phyloP scores from a whole-genome alignment of 1,140 invertebrate genomes.

The Tigriopus japonicus region DNA sequence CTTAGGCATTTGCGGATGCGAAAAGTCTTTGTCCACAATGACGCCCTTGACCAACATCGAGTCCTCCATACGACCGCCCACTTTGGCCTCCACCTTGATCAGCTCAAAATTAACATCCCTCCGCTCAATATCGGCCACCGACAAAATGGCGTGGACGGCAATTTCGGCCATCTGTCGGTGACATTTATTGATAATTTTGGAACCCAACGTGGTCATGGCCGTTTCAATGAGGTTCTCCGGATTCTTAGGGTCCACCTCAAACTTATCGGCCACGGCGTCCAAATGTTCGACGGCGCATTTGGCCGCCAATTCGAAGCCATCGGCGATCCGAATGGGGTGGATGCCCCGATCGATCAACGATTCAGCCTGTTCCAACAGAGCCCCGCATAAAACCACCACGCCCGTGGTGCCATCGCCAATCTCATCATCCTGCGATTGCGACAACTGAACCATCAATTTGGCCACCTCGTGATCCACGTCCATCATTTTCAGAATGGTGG shows the following conservation, averaged over 20 bases:
- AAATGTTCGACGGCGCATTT: constrained; percentile 69
- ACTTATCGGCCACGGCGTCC: constrained; percentile 69
- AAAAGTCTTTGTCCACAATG: constrained; percentile 95
- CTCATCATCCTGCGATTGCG: constrained; percentile 98
- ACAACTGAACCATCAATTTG: constrained; percentile 91
- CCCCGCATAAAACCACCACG: constrained; percentile 80
- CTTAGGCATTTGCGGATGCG: constrained; percentile 99
- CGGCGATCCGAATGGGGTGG: constrained; percentile 95
- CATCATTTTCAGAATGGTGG: constrained; percentile 98
- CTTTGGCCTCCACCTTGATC: constrained; percentile 96
- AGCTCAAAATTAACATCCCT: constrained; percentile 97
- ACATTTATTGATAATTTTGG: constrained; percentile 88
- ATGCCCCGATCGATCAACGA: constrained; percentile 83
- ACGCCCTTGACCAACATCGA: constrained; percentile 91
- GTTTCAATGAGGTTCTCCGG: constrained; percentile 75
- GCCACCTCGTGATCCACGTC: constrained; percentile 98
- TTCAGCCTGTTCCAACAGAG: constrained; percentile 87
- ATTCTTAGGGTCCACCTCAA: constrained; percentile 61
- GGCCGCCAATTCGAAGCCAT: constrained; percentile 95
- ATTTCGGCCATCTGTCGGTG: constrained; percentile 84
- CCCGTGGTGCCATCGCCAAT: constrained; percentile 99
- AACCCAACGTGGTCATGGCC: constrained; percentile 94
- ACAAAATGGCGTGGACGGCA: constrained; percentile 84
- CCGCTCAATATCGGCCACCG: constrained; percentile 80
- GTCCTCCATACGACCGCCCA: constrained; percentile 91